Conservation (phyloP, 1,140 invertebrate genomes). For the Caenorhabditis tropicalis region DNA sequence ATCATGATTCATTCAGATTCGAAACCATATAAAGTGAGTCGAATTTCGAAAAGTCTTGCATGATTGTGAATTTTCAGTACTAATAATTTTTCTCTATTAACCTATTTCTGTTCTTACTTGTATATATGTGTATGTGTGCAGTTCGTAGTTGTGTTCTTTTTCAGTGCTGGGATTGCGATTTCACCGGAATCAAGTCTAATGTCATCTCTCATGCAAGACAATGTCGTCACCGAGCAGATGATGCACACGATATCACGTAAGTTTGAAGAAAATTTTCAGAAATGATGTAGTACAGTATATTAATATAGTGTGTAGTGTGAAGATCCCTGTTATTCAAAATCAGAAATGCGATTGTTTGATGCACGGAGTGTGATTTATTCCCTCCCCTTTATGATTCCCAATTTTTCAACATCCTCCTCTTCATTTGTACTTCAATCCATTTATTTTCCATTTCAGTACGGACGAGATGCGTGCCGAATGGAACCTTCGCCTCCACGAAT, state of each 20-base stretch:
- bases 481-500: conserved; percentile 46
- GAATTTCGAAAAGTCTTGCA: not conserved
- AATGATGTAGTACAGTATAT: not conserved
- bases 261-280: not conserved
- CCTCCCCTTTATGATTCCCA: not conserved
- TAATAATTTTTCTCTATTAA: not conserved
- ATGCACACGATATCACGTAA: conserved; percentile 51
- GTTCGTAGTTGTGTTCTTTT: conserved; percentile 40
- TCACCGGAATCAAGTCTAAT: conserved; percentile 51
- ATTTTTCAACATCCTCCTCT: not conserved
- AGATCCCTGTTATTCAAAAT: not conserved
- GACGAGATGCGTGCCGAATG: conserved; percentile 53
- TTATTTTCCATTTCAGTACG: conserved; percentile 17
- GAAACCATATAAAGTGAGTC: conserved; percentile 40
- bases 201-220: conserved; percentile 50
- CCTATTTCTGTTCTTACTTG: not conserved
- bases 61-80: not conserved
- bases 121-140: not conserved
- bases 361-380: conserved; percentile 17
- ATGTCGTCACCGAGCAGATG: conserved; percentile 36
- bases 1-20: conserved; percentile 53
- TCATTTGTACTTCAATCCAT: not conserved
- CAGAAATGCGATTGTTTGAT: not conserved
- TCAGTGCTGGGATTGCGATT: conserved; percentile 51
- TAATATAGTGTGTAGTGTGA: conserved; percentile 19